Evolutionary conservation across 2,113 vertebrate species (phyloP), one percentile per base, ranked within the genome.

Genomic region (Podiceps cristatus): DNA sequence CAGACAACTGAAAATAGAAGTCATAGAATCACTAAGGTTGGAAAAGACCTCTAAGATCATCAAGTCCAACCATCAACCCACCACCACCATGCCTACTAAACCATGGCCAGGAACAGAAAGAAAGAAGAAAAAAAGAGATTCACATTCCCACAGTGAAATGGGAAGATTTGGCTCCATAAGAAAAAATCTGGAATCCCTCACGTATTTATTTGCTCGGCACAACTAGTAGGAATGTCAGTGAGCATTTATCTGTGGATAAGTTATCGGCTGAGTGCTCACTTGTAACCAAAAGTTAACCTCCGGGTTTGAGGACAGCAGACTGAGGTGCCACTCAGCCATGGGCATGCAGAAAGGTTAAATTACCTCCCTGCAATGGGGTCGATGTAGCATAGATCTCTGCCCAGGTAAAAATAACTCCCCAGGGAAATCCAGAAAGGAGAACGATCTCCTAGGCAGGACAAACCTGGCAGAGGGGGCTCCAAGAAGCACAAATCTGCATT

Each of bases 181-280:
- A 66, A 66, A 63, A 62, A 69, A 33, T 69, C 22, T 76, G 50
- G 35, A 44, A 86, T 58, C n/a, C 47, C 13, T 91, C 33, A 7
- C 18, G 49, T 33, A 12, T 66, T 67, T 90, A 17, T 79, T 88
- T 79, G 40, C 59, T 90, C 10, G 4, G 40, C 63, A 90, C 45
- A 56, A 22, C 8, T 16, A 60, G 50, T 59, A 96, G 67, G 42
- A 76, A 76, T 15, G 20, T 60, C 88, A 92, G 67, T 33, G 77
- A 93, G 33, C 53, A 66, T 81, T 95, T 66, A 50, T 37, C 53
- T 13, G 7, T 22, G 59, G 72, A 29, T 59, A 75, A 88, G 14
- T 31, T 66, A n/a, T 10, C 0, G 0, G 10, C 72, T 37, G 59
- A 73, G 31, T 5, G 6, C 13, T 72, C 62, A n/a, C 19, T 18